Conservation (phyloP, 2,113 vertebrate species). For the Brachionichthys hirsutus region DNA sequence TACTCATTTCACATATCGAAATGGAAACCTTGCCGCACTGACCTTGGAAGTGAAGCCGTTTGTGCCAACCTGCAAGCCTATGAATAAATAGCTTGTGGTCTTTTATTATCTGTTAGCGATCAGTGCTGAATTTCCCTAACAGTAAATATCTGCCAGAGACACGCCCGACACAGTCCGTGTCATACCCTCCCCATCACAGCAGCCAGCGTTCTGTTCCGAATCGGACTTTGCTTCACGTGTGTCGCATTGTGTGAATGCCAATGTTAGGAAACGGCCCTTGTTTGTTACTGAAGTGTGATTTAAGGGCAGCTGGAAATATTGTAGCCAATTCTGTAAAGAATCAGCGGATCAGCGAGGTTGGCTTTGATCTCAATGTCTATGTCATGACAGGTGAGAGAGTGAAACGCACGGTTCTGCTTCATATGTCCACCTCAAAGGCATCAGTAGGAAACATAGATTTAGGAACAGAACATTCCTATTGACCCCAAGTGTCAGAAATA, state of each 20-base stretch:
- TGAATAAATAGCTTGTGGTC: slow-evolving; percentile 39
- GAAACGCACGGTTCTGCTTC: slow-evolving; percentile 24
- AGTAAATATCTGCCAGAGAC: slow-evolving; percentile 43
- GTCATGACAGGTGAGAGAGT: slow-evolving; percentile 36
- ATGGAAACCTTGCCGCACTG: slow-evolving; percentile 44
- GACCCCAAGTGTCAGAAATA: too few species aligned
- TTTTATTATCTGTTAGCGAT: slow-evolving; percentile 62
- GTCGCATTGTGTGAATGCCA: not conserved
- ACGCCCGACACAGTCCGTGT: slow-evolving; percentile 50
- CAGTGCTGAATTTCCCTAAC: slow-evolving; percentile 50
- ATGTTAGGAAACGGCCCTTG: too few species aligned
- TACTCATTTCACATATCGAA: slow-evolving; percentile 30
- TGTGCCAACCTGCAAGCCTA: slow-evolving; percentile 51
- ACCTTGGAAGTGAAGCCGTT: slow-evolving; percentile 16
- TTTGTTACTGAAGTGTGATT: not conserved
- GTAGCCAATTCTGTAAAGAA: slow-evolving; percentile 8
- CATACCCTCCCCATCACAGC: slow-evolving; percentile 40
- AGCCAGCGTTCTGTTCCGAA: slow-evolving; percentile 25
- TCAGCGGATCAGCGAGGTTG: not conserved
- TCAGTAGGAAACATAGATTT: not conserved
- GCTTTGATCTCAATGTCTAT: slow-evolving; percentile 11
- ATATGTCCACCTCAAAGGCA: slow-evolving; percentile 19
- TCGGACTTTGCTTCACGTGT: not conserved
- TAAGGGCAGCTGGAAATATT: not conserved
- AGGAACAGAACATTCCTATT: too few species aligned